phyloP scores from a whole-genome alignment of 2,113 vertebrate genomes.

The Indri indri region DNA sequence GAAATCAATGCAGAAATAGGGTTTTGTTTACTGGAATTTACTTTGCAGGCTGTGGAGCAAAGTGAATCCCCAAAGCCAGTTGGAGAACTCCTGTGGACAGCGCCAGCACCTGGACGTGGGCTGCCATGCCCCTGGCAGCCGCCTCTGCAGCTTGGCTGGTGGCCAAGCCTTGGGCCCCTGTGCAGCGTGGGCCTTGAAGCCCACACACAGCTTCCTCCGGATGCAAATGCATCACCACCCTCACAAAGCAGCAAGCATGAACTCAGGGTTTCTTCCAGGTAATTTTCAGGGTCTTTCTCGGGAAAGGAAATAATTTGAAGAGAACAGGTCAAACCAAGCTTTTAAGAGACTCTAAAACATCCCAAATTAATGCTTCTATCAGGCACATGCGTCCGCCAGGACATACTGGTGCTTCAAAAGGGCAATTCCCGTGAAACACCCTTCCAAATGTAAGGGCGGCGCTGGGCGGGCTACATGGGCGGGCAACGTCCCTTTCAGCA shows the following conservation, averaged over 20 bases:
- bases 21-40: not conserved
- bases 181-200: not conserved
- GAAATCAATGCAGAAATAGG: constrained; percentile 34
- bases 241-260: not conserved
- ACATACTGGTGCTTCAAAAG: rapidly evolving
- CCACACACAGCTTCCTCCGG: not conserved
- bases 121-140: rapidly evolving
- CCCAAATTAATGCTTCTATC: not conserved
- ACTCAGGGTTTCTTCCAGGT: not conserved
- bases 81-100: too few species aligned
- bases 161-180: rapidly evolving
- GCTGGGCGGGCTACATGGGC: not conserved
- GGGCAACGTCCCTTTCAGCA: not conserved
- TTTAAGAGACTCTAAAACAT: not conserved
- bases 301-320: not conserved
- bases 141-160: not conserved
- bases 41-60: not conserved
- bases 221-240: not conserved
- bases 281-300: not conserved
- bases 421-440: not conserved
- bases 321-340: not conserved
- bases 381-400: not conserved
- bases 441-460: not conserved
- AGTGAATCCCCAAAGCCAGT: not conserved
- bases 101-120: not conserved